Evolutionary conservation across 2,113 vertebrate species (phyloP), one percentile per base, ranked within the genome.

Genomic region (Phocoena sinus): DNA sequence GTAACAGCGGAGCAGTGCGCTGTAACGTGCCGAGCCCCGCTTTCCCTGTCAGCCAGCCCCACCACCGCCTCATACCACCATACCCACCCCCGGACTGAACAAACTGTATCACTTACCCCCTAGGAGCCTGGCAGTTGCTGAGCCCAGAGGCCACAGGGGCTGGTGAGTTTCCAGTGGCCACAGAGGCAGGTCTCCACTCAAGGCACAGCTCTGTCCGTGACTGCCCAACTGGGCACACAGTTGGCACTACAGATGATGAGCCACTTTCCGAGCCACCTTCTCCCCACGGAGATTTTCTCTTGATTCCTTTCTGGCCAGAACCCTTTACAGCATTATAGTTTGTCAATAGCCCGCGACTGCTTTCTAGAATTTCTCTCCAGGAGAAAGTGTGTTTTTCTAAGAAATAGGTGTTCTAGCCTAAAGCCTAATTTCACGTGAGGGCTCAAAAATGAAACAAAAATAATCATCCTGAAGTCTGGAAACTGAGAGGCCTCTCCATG

Each of bases 281-380:
- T 94, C 87, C 68, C 91, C 60, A 56, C 5, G 38, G 95, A 96
- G 76, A 96, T 87, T 84, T 98, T 95, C 97, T 97, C 96, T 96
- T 96, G 86, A 89, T 92, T 98, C 85, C 5, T 80, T 98, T 95
- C 98, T 97, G 96, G 97, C 94, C 86, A 96, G 89, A 90, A 53
- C 89, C 95, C 91, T 97, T 97, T 91, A 50, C 89, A 93, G 89
- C 63, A 94, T 98, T 98, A 97, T 74, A 92, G 79, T 98, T 98
- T 97, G 60, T 98, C 89, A 97, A 96, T 95, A 97, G 87, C 96
- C 93, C 77, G n/a, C 77, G 68, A 93, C 91, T 97, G 79, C 97
- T 96, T 98, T 98, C 97, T 98, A 98, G 97, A 98, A 97, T 97
- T 98, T 97, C 96, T 98, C 97, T 89, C 96, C 90, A 77, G 91